Evolutionary conservation across 2,888 invertebrate genomes (phyloP).

Genomic region (Drosophila kokeensis): DNA sequence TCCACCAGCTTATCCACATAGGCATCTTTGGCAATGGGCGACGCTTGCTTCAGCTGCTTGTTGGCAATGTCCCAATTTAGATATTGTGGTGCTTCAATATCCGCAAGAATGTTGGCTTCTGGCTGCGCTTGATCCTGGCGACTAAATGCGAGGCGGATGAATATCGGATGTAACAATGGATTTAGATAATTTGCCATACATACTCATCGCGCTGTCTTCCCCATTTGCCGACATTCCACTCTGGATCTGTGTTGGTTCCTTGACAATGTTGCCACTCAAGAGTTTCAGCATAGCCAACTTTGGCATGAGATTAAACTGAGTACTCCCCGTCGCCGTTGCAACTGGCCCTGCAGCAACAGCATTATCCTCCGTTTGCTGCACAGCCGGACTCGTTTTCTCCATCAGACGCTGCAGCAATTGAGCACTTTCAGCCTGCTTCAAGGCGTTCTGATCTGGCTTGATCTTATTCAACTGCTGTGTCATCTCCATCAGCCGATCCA

Average conservation of each 20-base stretch:
- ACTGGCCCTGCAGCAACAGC: neutral
- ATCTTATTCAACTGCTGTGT: neutral
- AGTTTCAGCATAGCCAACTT: constrained; percentile 3
- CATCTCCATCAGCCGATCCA: constrained; percentile 29
- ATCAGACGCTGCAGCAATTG: constrained; percentile 41
- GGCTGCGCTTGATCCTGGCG: constrained; percentile 26
- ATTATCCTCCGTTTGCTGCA: neutral
- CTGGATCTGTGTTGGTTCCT: neutral
- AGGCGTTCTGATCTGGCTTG: neutral
- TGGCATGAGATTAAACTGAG: neutral
- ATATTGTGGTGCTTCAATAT: constrained; percentile 51
- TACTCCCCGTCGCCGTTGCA: neutral
- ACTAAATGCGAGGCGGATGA: constrained; percentile 28
- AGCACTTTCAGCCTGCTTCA: constrained; percentile 2
- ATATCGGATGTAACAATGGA: constrained; percentile 34
- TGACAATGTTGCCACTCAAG: neutral
- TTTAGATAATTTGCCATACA: constrained; percentile 21
- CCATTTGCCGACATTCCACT: neutral
- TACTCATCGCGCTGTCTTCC: constrained; percentile 23
- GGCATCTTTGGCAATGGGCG: constrained; percentile 37
- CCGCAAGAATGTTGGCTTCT: neutral
- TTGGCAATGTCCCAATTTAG: constrained; percentile 61
- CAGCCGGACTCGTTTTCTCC: constrained; percentile 25
- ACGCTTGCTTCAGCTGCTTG: constrained; percentile 32
- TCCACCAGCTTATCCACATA: constrained; percentile 57